Conservation (phyloP, 2,797 vertebrate genomes). For the Helicolenus hilgendorfi region DNA sequence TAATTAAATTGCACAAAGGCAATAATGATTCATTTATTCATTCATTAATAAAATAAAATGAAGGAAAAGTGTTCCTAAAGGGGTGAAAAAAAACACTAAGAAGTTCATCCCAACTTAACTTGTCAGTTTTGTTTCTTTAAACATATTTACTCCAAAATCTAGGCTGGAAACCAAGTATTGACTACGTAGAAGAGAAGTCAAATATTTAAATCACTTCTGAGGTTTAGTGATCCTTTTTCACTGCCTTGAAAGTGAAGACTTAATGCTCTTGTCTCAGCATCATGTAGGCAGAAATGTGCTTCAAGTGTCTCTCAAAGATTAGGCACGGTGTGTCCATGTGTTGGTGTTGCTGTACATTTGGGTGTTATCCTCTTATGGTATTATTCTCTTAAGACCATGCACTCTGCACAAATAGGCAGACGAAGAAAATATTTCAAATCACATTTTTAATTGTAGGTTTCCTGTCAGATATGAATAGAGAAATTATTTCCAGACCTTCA, state of each 20-base stretch:
- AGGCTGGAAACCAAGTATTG: neutral
- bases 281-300: constrained; percentile 22
- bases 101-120: neutral
- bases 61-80: neutral
- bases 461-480: constrained; percentile 40
- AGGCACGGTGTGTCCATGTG: neutral
- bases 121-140: neutral
- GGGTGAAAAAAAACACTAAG: neutral
- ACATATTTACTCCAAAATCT: neutral
- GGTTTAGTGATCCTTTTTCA: constrained; percentile 17
- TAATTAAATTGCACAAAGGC: neutral
- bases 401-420: constrained; percentile 46
- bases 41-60: neutral
- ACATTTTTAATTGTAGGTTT: constrained; percentile 56
- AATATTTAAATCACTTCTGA: constrained; percentile 20
- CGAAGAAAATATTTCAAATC: constrained; percentile 42
- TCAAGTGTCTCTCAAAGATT: constrained; percentile 23
- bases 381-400: constrained; percentile 22
- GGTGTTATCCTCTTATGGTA: constrained; percentile 23
- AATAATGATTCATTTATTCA: neutral
- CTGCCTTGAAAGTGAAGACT: constrained; percentile 10
- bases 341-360: neutral
- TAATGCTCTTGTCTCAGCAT: constrained; percentile 25
- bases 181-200: neutral
- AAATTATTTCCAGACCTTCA: constrained; percentile 7